A percentile compares a stretch with the other conserved stretches of the same genome.
Conservation (phyloP, 2,113 vertebrate species). For the Tachysurus vachellii region DNA sequence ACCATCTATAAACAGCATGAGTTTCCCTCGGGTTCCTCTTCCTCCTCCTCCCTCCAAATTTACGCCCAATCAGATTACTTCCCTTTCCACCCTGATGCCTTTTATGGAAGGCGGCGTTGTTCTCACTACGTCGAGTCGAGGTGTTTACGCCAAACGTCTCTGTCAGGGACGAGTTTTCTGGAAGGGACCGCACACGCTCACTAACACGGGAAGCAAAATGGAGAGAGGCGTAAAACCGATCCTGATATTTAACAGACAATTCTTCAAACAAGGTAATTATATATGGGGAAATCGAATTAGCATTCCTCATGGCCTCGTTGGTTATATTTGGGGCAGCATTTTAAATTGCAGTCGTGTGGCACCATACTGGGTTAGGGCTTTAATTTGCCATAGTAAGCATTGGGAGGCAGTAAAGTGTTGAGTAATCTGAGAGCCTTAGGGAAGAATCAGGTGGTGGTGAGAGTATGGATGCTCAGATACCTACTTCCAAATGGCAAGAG, state of each 20-base stretch:
- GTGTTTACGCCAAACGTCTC: slow-evolving; percentile 76
- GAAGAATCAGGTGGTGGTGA: no score
- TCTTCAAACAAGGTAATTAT: slow-evolving; percentile 76
- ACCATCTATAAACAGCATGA: slow-evolving; percentile 47
- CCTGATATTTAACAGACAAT: slow-evolving; percentile 74
- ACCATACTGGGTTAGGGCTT: no score
- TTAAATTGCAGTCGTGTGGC: background rate
- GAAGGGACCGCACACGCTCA: slow-evolving; percentile 67
- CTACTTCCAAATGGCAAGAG: no score
- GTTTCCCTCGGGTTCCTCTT: slow-evolving; percentile 63
- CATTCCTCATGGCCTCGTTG: background rate
- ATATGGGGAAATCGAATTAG: background rate
- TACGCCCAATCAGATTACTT: slow-evolving; percentile 44
- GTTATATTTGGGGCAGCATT: background rate
- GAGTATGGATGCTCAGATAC: no score
- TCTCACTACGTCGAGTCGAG: slow-evolving; percentile 72
- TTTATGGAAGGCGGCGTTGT: slow-evolving; percentile 78
- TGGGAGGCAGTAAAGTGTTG: no score
- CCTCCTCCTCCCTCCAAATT: slow-evolving; percentile 63
- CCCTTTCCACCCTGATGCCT: slow-evolving; percentile 70
- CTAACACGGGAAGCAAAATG: slow-evolving; percentile 67
- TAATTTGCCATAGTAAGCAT: no score
- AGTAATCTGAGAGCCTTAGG: no score
- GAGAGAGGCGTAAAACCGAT: slow-evolving; percentile 68
- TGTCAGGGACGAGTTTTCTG: slow-evolving; percentile 81